Base-by-base conservation (phyloP, 1,140 invertebrate genomes). In the Schmidtea mediterranea region DNA sequence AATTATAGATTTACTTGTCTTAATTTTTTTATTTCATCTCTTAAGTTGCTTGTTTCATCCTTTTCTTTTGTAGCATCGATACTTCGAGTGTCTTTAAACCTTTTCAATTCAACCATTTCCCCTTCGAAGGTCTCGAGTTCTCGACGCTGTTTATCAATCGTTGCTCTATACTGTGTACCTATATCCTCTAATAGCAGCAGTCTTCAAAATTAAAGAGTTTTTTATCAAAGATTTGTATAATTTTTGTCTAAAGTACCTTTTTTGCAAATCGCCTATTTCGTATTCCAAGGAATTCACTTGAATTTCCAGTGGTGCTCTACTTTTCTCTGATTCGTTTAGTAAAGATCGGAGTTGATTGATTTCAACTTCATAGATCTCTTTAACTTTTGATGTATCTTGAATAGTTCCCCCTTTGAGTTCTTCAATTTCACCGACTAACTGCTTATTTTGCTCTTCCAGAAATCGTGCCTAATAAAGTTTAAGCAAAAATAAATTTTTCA, bases 321-420 rank as follows among this genome's bases (percentile, higher is more conserved):
- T 57, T 46, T 62, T 58, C 46, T 56, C 59, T 0, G 58, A 53
- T 41, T 62, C 61, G 49, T 66, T 61, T 41, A 62, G 58, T 21
- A 62, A 51, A 37, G 59, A 54, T 15, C 62, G 49, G 1, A 59
- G 58, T 38, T 63, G 58, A 12, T 56, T 51, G 49, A 71, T 50
- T 50, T 71, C 69, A 12, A 57, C 59, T 46, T 70, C 69, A 55
- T 67, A 71, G 62, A 70, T 69, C 36, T 61, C 58, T 53, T 67
- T 67, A 45, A 71, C 60, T 48, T 56, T 61, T 38, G 52, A 55
- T 1, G 67, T 64, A 55, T 69, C 68, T 49, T 65, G 61, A 21
- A 69, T 69, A 60, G 62, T 69, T 54, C 67, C 60, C 21, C 58
- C 58, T 46, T 61, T 62, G 39, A 70, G 54, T 24, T 58, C 56